These are phyloP conservation scores for Pantherophis vulpinus DNA, from an alignment of 2,797 vertebrate species.

Conservation along the genomic window DNA sequence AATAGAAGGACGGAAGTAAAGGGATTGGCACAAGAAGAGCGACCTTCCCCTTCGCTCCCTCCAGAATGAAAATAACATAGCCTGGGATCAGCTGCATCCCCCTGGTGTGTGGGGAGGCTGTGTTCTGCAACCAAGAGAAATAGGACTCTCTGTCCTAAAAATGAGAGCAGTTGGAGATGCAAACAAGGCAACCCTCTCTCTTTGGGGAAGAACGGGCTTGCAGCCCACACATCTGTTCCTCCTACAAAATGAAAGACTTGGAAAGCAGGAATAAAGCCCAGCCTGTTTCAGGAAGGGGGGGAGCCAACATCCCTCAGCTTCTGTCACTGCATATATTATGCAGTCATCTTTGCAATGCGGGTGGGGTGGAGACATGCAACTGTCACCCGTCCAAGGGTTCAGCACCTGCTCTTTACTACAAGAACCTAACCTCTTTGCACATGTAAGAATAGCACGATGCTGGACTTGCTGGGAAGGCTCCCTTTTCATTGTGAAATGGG, in stretches of 20 bases:
- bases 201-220: constrained; percentile 65
- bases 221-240: constrained; percentile 73
- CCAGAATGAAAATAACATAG: neutral
- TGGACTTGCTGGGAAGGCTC: neutral
- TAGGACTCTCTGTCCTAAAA: neutral
- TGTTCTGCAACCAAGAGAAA: neutral
- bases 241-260: constrained; percentile 71
- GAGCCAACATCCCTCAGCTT: constrained; percentile 47
- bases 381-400: neutral
- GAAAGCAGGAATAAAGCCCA: constrained; percentile 66
- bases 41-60: neutral
- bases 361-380: neutral
- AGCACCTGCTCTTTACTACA: neutral
- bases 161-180: constrained; percentile 41
- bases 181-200: constrained; percentile 65
- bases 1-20: neutral
- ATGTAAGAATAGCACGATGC: neutral
- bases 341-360: constrained; percentile 54
- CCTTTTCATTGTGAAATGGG: neutral
- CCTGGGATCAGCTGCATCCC: neutral
- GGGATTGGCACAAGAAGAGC: neutral
- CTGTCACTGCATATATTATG: constrained; percentile 22
- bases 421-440: neutral
- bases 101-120: neutral
- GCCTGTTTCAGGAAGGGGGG: constrained; percentile 55